Base-by-base conservation (phyloP, 2,797 vertebrate genomes). In the Oreochromis grahami region DNA sequence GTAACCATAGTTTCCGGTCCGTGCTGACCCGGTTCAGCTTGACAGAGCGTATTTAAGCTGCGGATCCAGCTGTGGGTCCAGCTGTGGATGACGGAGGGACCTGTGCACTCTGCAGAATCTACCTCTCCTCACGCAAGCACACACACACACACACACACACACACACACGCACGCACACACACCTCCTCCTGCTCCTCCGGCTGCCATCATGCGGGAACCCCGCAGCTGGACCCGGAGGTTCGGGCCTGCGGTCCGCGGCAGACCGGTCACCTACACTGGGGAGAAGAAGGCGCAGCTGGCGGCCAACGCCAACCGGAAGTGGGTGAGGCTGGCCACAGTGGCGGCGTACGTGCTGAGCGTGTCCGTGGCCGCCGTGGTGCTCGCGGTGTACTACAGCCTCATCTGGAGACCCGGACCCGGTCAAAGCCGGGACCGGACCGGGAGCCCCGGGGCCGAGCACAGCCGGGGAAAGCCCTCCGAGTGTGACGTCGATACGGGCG, bases 341-440 rank as follows among this genome's bases (percentile, higher is more conserved):
- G 94, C 97, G 90, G 97, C 97, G 52, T 98, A 98, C 94, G 96
- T 98, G 76, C 93, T 98, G 60, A 98, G 97, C 50, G 98, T 98
- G 91, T 98, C 97, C 15, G 93, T 98, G 94, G 97, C 97, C 52
- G 98, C 98, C 86, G 97, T 97, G 89, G 94, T 98, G 70, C 95
- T 98, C 84, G 97, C 97, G 45, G 95, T 98, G 86, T 98, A 98
- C 90, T 98, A 98, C 95, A 97, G 97, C 90, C 95, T 98, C 89
- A 96, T 98, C 91, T 98, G 98, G 98, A 97, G 96, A 88, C 98
- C 88, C 11, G 84, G 96, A 88, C 98, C 86, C 13, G 85, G 83
- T 81, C 52, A 3, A 6, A 26, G 65, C 86, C 63, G 83, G 5
- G 29, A n/a, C 52, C 12, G 51, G 41, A 84, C 85, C 80, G 12